Base-by-base conservation (phyloP, 2,113 vertebrate species). In the Abramis brama region DNA sequence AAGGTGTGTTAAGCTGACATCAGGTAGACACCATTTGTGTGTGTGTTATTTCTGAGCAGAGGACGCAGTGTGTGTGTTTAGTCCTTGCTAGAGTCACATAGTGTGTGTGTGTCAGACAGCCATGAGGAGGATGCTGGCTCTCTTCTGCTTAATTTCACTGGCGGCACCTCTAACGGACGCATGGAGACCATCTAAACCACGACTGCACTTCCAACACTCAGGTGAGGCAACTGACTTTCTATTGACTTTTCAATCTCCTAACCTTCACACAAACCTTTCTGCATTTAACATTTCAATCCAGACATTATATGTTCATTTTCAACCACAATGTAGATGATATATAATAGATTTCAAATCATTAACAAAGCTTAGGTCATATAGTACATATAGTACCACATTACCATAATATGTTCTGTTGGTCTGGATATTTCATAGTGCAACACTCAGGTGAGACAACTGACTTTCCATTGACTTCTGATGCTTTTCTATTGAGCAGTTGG, bases 81-180 rank as follows among this genome's bases (percentile, higher is more conserved):
- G 55, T 19, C n/a, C 62, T 19, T n/a, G 55, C 57, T 43, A n/a
- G 66, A 87, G 77, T 81, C 39, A 36, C 60, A 12, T 50, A 79
- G 64, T 43, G 39, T 43, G 39, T 55, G 71, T 70, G 57, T 70
- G 55, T 79, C 25, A 45, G 47, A 52, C 83, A 87, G 15, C 79
- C 91, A 94, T 94, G 93, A 89, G 68, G 27, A 89, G 90, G 90
- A 88, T 87, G 23, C 85, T 90, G 79, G 90, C 88, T 19, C 79
- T 76, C 25, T 88, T 93, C 73, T 86, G 94, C 78, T 68, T 93
- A 0, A 85, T 82, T 90, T 90, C 88, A 86, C 80, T 94, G 23
- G 90, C 83, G 76, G n/a, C 83, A 85, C 87, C 76, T 85, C 78
- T 91, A 27, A 90, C 90, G 0, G 90, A 89, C 55, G 93, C 94